A percentile compares a stretch with the other conserved stretches of the same genome.
phyloP scores from a whole-genome alignment of 2,888 invertebrate species.

The Mylabris sibirica region DNA sequence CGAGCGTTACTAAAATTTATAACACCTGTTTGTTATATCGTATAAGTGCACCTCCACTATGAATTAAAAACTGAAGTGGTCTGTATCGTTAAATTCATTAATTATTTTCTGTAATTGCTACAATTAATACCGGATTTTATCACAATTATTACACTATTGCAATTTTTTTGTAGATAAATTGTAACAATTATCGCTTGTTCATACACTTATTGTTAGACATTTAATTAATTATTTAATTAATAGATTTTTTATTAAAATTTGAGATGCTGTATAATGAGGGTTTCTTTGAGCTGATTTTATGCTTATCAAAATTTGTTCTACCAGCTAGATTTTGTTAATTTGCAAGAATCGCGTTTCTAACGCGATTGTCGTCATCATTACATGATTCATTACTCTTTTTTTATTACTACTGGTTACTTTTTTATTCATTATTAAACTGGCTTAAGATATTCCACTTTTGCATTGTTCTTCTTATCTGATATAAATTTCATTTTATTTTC shows the following conservation, averaged over 20 bases:
- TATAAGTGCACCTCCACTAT: slow-evolving; percentile 1
- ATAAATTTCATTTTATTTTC: background rate
- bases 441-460: background rate
- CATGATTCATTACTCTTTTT: background rate
- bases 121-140: too few species aligned
- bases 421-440: background rate
- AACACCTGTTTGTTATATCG: slow-evolving; percentile 5
- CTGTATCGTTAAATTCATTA: background rate
- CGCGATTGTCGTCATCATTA: background rate
- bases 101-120: background rate
- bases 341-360: background rate
- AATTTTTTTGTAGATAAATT: background rate
- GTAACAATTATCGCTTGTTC: too few species aligned
- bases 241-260: too few species aligned
- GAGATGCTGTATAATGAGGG: too few species aligned
- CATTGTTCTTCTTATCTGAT: too few species aligned
- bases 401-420: background rate
- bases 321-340: background rate
- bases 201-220: too few species aligned
- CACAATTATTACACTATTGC: background rate
- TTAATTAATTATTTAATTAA: too few species aligned
- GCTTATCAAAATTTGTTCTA: background rate
- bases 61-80: background rate
- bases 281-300: too few species aligned
- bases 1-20: slow-evolving; percentile 8